Base-by-base conservation (phyloP, 2,888 invertebrate genomes). In the Helicoverpa assulta region DNA sequence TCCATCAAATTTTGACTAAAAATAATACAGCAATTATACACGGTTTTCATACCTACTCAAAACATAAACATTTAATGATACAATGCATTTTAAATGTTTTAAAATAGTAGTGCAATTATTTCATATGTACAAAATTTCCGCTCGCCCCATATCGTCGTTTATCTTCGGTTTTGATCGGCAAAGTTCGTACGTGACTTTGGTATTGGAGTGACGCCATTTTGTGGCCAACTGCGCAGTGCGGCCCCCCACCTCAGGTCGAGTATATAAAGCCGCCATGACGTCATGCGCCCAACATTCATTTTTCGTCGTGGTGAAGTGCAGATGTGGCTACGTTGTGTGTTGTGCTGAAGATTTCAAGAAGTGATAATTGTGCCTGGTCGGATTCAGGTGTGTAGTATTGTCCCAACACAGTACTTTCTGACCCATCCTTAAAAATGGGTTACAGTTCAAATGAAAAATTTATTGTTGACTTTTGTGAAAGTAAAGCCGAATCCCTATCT, bases 401-500 rank as follows among this genome's bases (percentile, higher is more conserved):
- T 90, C 86, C 85, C 88, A 87, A 89, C 87, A 87, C 91, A 91
- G 89, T 91, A 91, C 91, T 88, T 89, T 90, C 82, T 89, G 85
- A 86, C 87, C 89, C 80, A 71, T 64, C 74, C 64, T 82, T 82
- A 87, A 90, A 78, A 85, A 95, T 95, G 95, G 95, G 95, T 89
- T 95, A 94, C 90, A 93, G 87, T 90, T 86, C 87, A 77, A 93
- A 92, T 83, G 95, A 95, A 89, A 94, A 92, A 87, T 92, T 92
- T 83, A 89, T 95, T 82, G 95, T 92, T 83, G 95, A 94, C 84
- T 95, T 95, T 91, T 95, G 95, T 90, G 95, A 95, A 93, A 95
- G 95, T 91, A 96, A 96, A 95, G 95, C 96, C 47, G 95, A 95
- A 90, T 96, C 96, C 88, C 92, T 97, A 80, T 92, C 94, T 84